Conservation (phyloP, 2,888 invertebrate species). For the Rhimphoctona megacephalus region DNA sequence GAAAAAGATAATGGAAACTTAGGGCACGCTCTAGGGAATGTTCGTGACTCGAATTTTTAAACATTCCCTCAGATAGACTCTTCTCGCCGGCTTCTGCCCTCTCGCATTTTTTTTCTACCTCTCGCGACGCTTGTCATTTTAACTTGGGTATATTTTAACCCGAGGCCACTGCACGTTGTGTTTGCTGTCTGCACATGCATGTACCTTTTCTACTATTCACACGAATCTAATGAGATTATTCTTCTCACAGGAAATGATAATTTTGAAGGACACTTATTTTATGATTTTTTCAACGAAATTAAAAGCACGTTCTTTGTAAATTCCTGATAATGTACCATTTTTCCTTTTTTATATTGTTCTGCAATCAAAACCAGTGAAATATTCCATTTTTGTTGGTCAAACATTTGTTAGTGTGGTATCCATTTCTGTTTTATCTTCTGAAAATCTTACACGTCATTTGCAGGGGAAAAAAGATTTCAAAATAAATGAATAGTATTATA, state of each 20-base stretch:
- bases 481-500: not conserved
- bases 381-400: not conserved
- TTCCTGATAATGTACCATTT: not conserved
- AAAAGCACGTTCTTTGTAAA: not conserved
- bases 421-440: not conserved
- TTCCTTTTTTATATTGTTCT: not conserved
- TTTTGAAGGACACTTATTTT: not conserved
- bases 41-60: constrained; percentile 72
- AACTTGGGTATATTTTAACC: constrained; percentile 44
- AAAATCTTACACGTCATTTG: not conserved
- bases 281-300: not conserved
- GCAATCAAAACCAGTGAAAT: not conserved
- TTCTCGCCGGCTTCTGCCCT: constrained; percentile 32
- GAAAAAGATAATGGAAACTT: constrained; percentile 54
- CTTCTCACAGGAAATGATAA: not conserved
- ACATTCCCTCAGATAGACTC: constrained; percentile 55
- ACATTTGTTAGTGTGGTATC: no score
- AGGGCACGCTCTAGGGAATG: constrained; percentile 61
- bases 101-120: constrained; percentile 26
- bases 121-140: constrained; percentile 45
- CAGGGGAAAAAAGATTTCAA: not conserved
- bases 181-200: constrained; percentile 51
- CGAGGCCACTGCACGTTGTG: constrained; percentile 45
- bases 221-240: constrained; percentile 47
- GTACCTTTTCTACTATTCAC: constrained; percentile 41